Evolutionary conservation across 2,888 invertebrate species (phyloP).

Genomic region (Meiosimyza platycephala): DNA sequence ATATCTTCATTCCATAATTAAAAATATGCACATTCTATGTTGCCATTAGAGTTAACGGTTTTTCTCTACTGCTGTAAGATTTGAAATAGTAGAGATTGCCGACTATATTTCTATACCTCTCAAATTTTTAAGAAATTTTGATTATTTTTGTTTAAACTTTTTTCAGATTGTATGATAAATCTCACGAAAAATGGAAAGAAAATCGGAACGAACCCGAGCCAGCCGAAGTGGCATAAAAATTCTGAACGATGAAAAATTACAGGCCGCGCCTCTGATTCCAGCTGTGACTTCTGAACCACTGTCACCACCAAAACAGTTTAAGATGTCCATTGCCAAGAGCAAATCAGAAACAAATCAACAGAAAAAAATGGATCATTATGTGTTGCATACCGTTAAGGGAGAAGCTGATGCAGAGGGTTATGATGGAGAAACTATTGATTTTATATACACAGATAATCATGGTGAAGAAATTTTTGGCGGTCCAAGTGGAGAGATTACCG

Average conservation of each 20-base stretch:
- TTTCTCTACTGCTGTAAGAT: too few species aligned
- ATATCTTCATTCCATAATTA: too few species aligned
- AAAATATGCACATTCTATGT: too few species aligned
- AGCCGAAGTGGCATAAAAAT: constrained; percentile 48
- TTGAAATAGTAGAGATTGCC: too few species aligned
- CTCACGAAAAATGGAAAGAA: constrained; percentile 25
- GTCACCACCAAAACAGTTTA: constrained; percentile 46
- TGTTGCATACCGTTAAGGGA: constrained; percentile 57
- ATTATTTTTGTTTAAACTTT: neutral
- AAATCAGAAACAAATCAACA: constrained; percentile 46
- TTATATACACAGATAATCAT: constrained; percentile 56
- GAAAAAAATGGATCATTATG: constrained; percentile 60
- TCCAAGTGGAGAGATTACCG: constrained; percentile 44
- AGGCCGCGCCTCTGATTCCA: constrained; percentile 11
- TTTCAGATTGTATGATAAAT: constrained; percentile 9
- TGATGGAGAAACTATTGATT: constrained; percentile 55
- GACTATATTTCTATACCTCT: too few species aligned
- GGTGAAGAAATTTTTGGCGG: constrained; percentile 39
- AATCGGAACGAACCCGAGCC: constrained; percentile 26
- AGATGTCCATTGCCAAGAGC: constrained; percentile 49
- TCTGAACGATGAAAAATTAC: constrained; percentile 48
- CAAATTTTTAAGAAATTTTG: too few species aligned
- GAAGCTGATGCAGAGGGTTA: constrained; percentile 51
- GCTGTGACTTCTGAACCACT: constrained; percentile 40
- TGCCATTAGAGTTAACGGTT: too few species aligned